A percentile compares a stretch with the other conserved stretches of the same genome.
These are phyloP conservation scores for Silurus lanzhouensis DNA, from an alignment of 2,797 vertebrate genomes.

Conservation along the genomic window DNA sequence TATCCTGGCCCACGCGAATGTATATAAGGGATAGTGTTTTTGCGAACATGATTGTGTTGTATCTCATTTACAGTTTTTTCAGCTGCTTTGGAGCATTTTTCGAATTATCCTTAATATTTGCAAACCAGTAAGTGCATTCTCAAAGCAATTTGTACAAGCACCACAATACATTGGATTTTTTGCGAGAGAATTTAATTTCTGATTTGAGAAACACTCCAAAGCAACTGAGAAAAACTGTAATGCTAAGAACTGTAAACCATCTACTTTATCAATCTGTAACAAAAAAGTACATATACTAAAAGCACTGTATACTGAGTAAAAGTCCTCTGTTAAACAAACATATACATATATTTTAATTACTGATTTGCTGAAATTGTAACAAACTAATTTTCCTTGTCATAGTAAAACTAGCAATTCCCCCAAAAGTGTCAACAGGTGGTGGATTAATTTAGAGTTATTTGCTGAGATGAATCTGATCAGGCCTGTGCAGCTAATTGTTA, in stretches of 20 bases:
- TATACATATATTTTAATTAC: not conserved
- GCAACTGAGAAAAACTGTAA: too few relatives aligned
- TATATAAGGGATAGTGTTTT: not conserved
- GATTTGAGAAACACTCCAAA: too few relatives aligned
- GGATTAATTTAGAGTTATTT: slow-evolving; percentile 50
- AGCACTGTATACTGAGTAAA: not conserved
- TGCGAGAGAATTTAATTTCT: too few relatives aligned
- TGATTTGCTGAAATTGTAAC: not conserved
- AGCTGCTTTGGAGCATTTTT: too few relatives aligned
- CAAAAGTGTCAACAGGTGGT: slow-evolving; percentile 37
- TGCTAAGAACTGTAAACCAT: slow-evolving; percentile 57
- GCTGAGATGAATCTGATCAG: slow-evolving; percentile 38
- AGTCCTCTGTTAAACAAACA: not conserved
- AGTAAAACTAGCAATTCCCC: slow-evolving; percentile 11
- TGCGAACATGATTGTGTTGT: not conserved
- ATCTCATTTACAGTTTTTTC: too few relatives aligned
- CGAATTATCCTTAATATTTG: too few relatives aligned
- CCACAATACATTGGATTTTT: too few relatives aligned
- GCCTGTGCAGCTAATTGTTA: slow-evolving; percentile 36
- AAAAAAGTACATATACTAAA: not conserved
- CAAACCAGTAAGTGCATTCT: too few relatives aligned
- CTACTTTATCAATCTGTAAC: slow-evolving; percentile 43
- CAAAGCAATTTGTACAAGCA: too few relatives aligned
- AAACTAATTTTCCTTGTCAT: slow-evolving; percentile 23
- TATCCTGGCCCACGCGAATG: not conserved